Evolutionary conservation across 2,888 invertebrate genomes (phyloP).

Genomic region (Machimus rusticus): DNA sequence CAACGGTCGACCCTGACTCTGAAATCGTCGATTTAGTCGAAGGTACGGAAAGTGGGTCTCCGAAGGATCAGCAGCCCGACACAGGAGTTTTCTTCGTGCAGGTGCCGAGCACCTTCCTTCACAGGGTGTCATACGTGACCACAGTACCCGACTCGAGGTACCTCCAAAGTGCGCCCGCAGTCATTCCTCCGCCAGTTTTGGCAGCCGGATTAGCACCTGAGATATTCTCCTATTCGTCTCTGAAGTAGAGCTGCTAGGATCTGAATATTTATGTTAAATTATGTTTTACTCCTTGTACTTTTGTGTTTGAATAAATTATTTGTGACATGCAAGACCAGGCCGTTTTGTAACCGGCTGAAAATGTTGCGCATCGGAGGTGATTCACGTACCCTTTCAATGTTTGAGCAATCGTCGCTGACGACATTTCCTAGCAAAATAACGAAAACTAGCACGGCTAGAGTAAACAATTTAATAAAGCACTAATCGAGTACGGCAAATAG

Average conservation of each 20-base stretch:
- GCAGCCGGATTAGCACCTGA: neutral
- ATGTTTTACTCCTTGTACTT: neutral
- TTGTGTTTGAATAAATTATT: slow-evolving; percentile 2
- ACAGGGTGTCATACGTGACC: neutral
- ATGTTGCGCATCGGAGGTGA: neutral
- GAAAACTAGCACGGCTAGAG: neutral
- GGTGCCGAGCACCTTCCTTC: neutral
- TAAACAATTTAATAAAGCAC: neutral
- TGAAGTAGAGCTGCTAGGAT: neutral
- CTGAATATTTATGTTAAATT: neutral
- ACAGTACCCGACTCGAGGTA: neutral
- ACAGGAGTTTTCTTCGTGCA: slow-evolving; percentile 8
- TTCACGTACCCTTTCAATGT: neutral
- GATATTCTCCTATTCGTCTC: neutral
- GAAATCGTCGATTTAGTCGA: slow-evolving; percentile 14
- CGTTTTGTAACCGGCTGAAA: neutral
- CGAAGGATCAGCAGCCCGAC: neutral
- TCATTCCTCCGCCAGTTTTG: neutral
- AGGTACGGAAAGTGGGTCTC: neutral
- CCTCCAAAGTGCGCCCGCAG: neutral
- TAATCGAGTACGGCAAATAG: neutral
- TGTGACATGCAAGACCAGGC: neutral
- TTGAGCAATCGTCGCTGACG: neutral
- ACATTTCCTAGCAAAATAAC: neutral
- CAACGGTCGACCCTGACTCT: neutral